Evolutionary conservation across 2,888 invertebrate species (phyloP).

Genomic region (Embidobia sp.): DNA sequence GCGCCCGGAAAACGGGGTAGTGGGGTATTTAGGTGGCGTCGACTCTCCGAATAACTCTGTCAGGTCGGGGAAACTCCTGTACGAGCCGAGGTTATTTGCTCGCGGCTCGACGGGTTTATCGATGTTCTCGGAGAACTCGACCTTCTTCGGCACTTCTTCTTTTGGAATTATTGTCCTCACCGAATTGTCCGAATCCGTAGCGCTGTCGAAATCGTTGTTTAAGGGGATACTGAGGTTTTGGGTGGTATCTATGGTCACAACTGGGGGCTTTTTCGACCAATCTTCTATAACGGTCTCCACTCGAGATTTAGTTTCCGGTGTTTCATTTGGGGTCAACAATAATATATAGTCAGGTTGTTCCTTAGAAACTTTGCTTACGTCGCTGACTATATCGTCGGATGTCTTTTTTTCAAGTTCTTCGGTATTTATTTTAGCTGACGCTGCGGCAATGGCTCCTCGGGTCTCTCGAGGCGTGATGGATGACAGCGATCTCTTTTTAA

Average conservation of each 20-base stretch:
- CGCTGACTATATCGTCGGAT: conserved; percentile 15
- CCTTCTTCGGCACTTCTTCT: conserved; percentile 87
- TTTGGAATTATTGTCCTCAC: conserved; percentile 86
- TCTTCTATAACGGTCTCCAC: conserved; percentile 81
- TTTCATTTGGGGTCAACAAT: conserved; percentile 80
- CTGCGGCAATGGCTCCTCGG: conserved; percentile 84
- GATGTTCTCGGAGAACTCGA: conserved; percentile 90
- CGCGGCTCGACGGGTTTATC: conserved; percentile 71
- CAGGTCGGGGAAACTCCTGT: conserved; percentile 89
- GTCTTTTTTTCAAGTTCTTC: conserved; percentile 43
- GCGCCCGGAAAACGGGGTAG: too few species aligned
- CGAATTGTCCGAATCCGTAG: conserved; percentile 86
- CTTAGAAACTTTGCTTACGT: conserved; percentile 1
- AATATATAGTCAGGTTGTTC: conserved; percentile 81
- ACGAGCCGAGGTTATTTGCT: conserved; percentile 82
- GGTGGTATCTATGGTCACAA: conserved; percentile 69
- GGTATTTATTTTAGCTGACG: conserved; percentile 80
- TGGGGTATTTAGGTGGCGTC: too few species aligned
- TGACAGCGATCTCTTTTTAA: conserved; percentile 78
- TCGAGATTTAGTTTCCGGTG: conserved; percentile 72
- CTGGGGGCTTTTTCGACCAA: conserved; percentile 81
- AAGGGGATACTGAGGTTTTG: too few species aligned
- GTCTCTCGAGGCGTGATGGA: conserved; percentile 80
- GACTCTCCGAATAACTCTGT: too few species aligned
- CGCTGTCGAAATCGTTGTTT: conserved; percentile 89